A percentile compares a stretch with the other conserved stretches of the same genome.
These are phyloP conservation scores for Orthonyx spaldingii DNA, from an alignment of 2,113 vertebrate species.

Conservation along the genomic window DNA sequence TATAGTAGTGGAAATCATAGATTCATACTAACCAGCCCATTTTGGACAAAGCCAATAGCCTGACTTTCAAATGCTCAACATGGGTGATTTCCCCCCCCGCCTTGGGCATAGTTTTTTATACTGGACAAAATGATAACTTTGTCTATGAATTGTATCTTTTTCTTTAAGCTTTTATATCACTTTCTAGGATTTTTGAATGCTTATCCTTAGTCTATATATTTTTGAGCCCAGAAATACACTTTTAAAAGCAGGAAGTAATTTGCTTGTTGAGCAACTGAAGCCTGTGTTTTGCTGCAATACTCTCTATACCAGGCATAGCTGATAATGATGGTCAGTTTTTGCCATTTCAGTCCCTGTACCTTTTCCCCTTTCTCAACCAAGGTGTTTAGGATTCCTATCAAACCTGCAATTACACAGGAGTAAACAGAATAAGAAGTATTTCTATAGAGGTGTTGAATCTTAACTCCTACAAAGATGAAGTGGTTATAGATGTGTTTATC, in stretches of 20 bases:
- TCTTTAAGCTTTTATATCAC: not conserved
- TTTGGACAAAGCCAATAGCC: not conserved
- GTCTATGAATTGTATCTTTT: not conserved
- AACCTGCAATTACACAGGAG: not conserved
- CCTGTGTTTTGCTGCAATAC: not conserved
- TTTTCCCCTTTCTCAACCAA: not conserved
- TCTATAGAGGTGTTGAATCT: not conserved
- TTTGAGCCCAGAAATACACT: not conserved
- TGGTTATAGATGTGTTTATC: not conserved
- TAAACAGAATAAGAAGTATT: not conserved
- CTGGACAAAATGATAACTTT: not conserved
- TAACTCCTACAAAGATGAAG: not conserved
- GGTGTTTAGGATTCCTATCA: not conserved
- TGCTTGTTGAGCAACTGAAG: not conserved
- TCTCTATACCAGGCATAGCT: not conserved
- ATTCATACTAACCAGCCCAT: not conserved
- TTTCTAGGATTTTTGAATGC: not conserved
- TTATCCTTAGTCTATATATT: not conserved
- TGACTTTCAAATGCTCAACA: not conserved
- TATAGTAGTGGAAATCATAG: not conserved
- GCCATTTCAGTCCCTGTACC: not conserved
- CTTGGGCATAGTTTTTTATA: not conserved
- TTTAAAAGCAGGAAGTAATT: not conserved
- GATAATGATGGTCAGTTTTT: not conserved
- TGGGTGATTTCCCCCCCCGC: rapidly evolving